Percentiles rank a stretch among this genome's conserved stretches.
These are phyloP conservation scores for Columba guinea DNA, from an alignment of 2,797 vertebrate genomes.

Conservation along the genomic window DNA sequence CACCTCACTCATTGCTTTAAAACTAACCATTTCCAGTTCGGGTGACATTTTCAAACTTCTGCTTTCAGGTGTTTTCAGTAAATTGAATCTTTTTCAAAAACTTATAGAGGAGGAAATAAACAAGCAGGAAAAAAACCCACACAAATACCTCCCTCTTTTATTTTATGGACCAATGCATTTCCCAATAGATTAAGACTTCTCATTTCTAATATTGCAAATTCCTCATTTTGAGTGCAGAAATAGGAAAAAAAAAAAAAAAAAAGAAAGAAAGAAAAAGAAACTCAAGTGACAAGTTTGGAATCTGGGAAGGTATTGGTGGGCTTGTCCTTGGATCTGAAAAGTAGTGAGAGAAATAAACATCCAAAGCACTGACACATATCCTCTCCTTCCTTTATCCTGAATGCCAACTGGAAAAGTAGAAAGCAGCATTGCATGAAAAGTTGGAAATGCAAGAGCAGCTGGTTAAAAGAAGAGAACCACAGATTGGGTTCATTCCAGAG, in stretches of 20 bases:
- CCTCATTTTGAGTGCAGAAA: neutral
- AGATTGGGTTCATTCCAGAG: neutral
- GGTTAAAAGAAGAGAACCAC: neutral
- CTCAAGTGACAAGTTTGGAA: neutral
- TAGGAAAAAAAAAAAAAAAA: neutral
- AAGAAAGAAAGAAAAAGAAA: neutral
- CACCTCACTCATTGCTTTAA: conserved; percentile 12
- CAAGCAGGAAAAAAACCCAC: neutral
- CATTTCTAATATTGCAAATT: conserved; percentile 49
- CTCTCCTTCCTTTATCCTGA: neutral
- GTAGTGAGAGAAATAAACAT: neutral
- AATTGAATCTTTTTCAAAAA: conserved; percentile 38
- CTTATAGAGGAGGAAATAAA: neutral
- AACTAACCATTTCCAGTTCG: neutral
- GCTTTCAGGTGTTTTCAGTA: neutral
- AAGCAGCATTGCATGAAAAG: neutral
- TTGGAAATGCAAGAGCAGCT: neutral
- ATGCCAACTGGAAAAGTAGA: neutral
- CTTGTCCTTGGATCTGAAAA: neutral
- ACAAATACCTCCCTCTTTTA: neutral
- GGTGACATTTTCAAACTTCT: conserved; percentile 66
- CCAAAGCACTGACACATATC: neutral
- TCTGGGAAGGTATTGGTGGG: neutral
- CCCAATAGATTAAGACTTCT: conserved; percentile 51
- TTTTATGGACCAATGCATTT: conserved; percentile 75